phyloP scores from a whole-genome alignment of 2,888 invertebrate genomes.

The Oegoconia quadripuncta region DNA sequence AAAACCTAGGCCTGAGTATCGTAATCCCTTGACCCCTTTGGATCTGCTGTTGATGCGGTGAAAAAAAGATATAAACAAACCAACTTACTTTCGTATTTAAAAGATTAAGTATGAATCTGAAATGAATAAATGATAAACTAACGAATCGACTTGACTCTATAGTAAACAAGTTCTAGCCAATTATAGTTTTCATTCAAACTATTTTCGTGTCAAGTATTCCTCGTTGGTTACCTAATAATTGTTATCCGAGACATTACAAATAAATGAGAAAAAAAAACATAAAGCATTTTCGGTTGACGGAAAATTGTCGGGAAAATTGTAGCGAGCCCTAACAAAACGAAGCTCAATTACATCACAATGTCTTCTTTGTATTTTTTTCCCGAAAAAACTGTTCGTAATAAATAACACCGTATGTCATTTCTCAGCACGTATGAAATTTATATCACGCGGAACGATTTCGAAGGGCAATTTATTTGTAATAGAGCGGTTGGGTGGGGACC shows the following conservation, averaged over 20 bases:
- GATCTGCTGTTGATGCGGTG: too few species aligned
- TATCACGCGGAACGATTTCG: constrained; percentile 70
- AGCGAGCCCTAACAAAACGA: constrained; percentile 37
- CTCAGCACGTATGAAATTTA: constrained; percentile 80
- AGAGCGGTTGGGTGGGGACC: constrained; percentile 47
- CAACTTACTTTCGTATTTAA: too few species aligned
- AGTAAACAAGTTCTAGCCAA: too few species aligned
- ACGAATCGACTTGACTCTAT: too few species aligned
- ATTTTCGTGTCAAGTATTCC: too few species aligned
- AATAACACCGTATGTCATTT: constrained; percentile 79
- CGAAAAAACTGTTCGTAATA: constrained; percentile 64
- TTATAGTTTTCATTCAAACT: too few species aligned
- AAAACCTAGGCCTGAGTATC: too few species aligned
- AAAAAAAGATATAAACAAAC: too few species aligned
- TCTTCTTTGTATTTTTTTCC: constrained; percentile 66
- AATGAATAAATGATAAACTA: too few species aligned
- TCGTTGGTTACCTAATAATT: not conserved
- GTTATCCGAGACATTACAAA: too few species aligned
- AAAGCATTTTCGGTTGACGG: constrained; percentile 9
- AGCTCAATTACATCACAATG: constrained; percentile 75
- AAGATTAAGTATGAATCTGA: too few species aligned
- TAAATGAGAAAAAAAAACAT: constrained; percentile 4
- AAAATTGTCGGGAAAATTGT: constrained; percentile 17
- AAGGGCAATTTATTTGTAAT: constrained; percentile 78
- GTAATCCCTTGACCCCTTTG: too few species aligned